Evolutionary conservation across 2,113 vertebrate species (phyloP), one percentile per base, ranked within the genome.

Genomic region (Sceloporus tristichus): DNA sequence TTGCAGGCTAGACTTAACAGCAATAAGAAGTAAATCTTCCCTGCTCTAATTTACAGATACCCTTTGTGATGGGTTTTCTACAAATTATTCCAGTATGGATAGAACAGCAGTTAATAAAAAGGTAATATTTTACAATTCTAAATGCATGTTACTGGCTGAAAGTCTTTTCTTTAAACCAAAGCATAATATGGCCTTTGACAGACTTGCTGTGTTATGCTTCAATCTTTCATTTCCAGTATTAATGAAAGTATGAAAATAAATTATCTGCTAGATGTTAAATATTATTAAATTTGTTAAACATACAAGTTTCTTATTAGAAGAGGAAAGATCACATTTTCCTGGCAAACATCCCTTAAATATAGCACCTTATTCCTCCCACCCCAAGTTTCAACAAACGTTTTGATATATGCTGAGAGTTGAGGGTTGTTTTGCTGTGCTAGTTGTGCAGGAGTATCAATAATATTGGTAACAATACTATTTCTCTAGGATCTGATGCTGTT

Each of bases 121-220:
- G 38, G 21, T 82, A 74, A 23, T 90, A 89, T 53, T 82, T 21
- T 82, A 81, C 23, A 88, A 88, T 82, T 73, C 25, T 85, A 62
- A 90, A 59, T 87, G 0, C 29, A 62, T 59, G 56, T 19, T 88
- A 65, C 14, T 87, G 68, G 21, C 19, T 48, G 88, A 90, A 89
- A 90, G 62, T 76, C 83, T 87, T 90, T 92, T 82, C 87, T 75
- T 83, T 73, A 75, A 59, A 73, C 9, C 71, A 56, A 79, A 13
- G 38, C 1, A 87, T 90, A 83, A 62, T 56, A 85, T 78, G 81
- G 85, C 65, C 79, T 82, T 87, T 90, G 82, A 5, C 79, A 90
- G 79, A 83, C 29, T 87, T 82, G 74, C 13, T 5, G 84, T 77
- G 54, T 85, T 62, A 90, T 79, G 80, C 88, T 93, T 91, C 76